Evolutionary conservation across 2,888 invertebrate species (phyloP), one percentile per base, ranked within the genome.

Genomic region (Acrobasis repandana): DNA sequence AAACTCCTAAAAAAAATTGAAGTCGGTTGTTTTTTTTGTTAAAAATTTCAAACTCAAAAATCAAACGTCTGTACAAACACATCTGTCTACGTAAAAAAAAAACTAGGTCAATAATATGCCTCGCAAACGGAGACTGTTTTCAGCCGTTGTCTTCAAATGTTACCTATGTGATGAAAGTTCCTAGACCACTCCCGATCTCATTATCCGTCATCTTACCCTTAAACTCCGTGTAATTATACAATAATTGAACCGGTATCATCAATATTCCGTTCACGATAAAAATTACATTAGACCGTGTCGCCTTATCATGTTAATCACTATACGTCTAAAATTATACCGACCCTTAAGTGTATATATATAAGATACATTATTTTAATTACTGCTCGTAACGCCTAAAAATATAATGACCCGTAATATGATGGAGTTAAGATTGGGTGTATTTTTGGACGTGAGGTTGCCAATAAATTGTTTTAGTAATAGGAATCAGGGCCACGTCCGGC

Each of bases 401-500:
- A 36, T 52, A 16, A 34, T 51, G 15, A 14, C 36, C 11, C 36
- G 36, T 34, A 34, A 10, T 16, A 1, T 0, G 11, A 5, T 9
- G 18, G 38, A 54, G 0, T 43, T 54, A 54, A 16, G 11, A 20
- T 9, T 38, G 18, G 11, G 38, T 38, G 38, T 54, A 8, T 38
- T 54, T 38, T 38, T 54, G 11, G 38, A 38, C 54, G 54, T 54
- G 11, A 58, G 14, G 18, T 18, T 10, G 11, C 20, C n/a, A 20
- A 58, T 58, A 58, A 49, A 38, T 58, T 58, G 18, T 58, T 58
- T 48, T 9, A 14, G 33, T 50, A 58, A 58, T 50, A 38, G 49
- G 36, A 58, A 48, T 49, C 18, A 48, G 48, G 18, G 0, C 48
- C 15, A n/a, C 33, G 6, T 33, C 33, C 15, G 56, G n/a, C 56